phyloP scores from a whole-genome alignment of 1,140 invertebrate species.

The Drosophila melanica region DNA sequence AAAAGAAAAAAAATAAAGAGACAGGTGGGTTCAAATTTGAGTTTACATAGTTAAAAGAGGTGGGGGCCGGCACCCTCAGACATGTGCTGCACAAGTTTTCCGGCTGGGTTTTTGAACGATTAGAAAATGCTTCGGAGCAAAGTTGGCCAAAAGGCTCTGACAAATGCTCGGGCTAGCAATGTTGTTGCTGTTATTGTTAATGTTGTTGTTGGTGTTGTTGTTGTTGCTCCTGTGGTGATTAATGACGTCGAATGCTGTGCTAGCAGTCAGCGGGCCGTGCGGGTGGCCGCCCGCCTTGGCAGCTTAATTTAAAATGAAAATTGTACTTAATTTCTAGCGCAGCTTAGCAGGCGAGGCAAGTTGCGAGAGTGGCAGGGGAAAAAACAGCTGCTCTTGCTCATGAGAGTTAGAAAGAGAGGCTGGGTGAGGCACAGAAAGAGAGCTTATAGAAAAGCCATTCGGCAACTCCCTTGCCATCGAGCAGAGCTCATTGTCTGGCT shows the following conservation, averaged over 20 bases:
- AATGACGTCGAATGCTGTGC: conserved; percentile 73
- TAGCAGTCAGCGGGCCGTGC: conserved; percentile 25
- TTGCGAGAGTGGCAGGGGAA: not conserved
- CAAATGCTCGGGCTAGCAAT: conserved; percentile 65
- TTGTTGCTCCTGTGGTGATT: conserved; percentile 71
- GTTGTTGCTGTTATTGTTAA: conserved; percentile 45
- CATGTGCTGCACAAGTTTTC: conserved; percentile 69
- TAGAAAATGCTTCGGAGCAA: conserved; percentile 69
- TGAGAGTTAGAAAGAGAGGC: conserved; percentile 6
- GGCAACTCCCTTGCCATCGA: conserved; percentile 3
- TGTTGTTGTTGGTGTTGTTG: conserved; percentile 34
- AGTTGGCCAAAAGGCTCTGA: conserved; percentile 77
- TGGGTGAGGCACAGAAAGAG: not conserved
- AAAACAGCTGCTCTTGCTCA: conserved; percentile 32
- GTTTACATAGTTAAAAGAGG: conserved; percentile 48
- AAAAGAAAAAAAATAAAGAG: conserved; percentile 9
- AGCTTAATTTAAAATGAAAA: conserved; percentile 82
- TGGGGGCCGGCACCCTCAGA: conserved; percentile 24
- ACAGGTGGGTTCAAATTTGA: conserved; percentile 63
- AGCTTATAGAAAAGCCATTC: conserved; percentile 50
- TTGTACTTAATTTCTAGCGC: conserved; percentile 78
- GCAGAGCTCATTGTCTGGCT: conserved; percentile 34
- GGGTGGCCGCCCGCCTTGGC: conserved; percentile 43
- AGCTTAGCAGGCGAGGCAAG: conserved; percentile 15
- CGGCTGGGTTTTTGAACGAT: conserved; percentile 55